phyloP scores from a whole-genome alignment of 2,888 invertebrate genomes.

The Drosophila falleni region DNA sequence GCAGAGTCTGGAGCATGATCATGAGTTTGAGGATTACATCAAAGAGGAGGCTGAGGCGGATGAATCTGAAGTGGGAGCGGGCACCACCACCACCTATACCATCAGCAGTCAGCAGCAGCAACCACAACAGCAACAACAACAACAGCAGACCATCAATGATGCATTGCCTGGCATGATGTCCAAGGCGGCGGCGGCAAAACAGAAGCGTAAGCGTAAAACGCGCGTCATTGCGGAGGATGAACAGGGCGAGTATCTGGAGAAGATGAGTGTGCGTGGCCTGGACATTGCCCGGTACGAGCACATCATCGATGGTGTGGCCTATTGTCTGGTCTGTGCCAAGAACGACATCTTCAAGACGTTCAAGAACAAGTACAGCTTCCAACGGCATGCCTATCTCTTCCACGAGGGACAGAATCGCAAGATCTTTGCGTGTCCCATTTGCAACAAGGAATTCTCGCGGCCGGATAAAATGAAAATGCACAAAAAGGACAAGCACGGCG shows the following conservation, averaged over 20 bases:
- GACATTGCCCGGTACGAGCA: constrained; percentile 85
- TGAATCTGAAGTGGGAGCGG: constrained; percentile 53
- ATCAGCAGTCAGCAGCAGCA: constrained; percentile 25
- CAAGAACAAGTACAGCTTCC: constrained; percentile 84
- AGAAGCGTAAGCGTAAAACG: constrained; percentile 83
- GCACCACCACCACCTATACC: constrained; percentile 41
- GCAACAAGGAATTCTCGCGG: constrained; percentile 84
- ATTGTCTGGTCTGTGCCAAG: constrained; percentile 84
- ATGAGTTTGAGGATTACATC: constrained; percentile 73
- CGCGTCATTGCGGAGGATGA: constrained; percentile 83
- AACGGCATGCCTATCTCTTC: constrained; percentile 84
- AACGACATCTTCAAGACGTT: constrained; percentile 84
- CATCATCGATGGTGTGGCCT: constrained; percentile 84
- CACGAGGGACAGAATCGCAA: constrained; percentile 84
- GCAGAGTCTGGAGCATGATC: constrained; percentile 68
- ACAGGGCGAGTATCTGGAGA: constrained; percentile 84
- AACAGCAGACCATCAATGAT: constrained; percentile 49
- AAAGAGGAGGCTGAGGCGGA: constrained; percentile 70
- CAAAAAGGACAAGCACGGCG: constrained; percentile 84
- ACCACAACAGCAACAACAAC: constrained; percentile 34
- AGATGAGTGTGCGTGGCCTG: constrained; percentile 84
- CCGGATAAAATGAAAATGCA: constrained; percentile 85
- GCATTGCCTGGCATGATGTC: constrained; percentile 54
- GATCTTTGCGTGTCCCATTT: constrained; percentile 84
- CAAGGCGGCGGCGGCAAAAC: constrained; percentile 74